Evolutionary conservation across 2,797 vertebrate genomes (phyloP), one percentile per base, ranked within the genome.

Genomic region (Sphaeramia orbicularis): DNA sequence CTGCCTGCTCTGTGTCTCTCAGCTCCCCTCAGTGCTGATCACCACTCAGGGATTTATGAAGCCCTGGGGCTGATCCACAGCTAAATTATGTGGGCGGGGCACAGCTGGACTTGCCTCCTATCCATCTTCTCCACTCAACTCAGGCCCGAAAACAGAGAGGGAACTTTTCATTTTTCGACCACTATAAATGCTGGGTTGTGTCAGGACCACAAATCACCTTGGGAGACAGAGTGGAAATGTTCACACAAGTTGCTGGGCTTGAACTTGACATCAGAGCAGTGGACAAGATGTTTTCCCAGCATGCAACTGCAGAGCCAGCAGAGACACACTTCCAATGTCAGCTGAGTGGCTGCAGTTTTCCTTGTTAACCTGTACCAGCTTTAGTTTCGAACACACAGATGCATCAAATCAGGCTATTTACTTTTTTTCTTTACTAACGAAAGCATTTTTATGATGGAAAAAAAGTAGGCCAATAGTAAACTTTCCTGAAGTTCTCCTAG

Each of bases 71-170:
- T 66, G 71, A 83, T 70, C 44, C 51, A 53, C 51, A 75, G 76
- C 60, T 83, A 91, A 83, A 93, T 93, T 92, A 92, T 85, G 74
- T 88, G 88, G 92, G 93, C 51, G 87, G 71, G 78, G 79, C 80
- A 67, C 78, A 85, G 85, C 82, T 72, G 76, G 88, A 89, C 89
- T 74, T 72, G 54, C 38, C 74, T 71, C 56, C 81, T 65, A 91
- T 92, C 83, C 82, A 91, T 93, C 91, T 91, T 91, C 70, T 47
- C 64, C 62, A 65, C 72, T 79, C 79, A 80, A 75, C 78, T 70
- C 55, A n/a, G 14, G 42, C 41, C 73, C 11, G 15, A 72, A 71
- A 66, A 52, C 56, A 59, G 30, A 37, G 24, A 15, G 38, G 50
- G 11, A 5, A 43, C 38, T 35, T 71, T 80, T 80, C 19, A 62